These are phyloP conservation scores for Philereme transversata DNA, from an alignment of 2,888 invertebrate genomes.

Conservation along the genomic window DNA sequence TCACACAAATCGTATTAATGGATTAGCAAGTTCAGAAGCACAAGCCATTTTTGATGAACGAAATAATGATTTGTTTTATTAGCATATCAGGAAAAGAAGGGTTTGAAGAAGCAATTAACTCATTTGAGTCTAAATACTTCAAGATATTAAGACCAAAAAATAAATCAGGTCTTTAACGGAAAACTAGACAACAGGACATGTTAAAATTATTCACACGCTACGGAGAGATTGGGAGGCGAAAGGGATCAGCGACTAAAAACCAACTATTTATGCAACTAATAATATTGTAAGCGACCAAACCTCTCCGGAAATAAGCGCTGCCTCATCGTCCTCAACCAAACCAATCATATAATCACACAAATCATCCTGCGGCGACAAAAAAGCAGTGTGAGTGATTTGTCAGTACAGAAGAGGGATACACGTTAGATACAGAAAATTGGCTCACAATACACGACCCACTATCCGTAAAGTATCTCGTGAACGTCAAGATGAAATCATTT, in stretches of 20 bases:
- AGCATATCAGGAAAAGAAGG: too few species aligned
- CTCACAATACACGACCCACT: neutral
- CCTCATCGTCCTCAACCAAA: constrained; percentile 83
- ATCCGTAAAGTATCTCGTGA: too few species aligned
- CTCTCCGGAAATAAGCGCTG: constrained; percentile 79
- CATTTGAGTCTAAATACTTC: too few species aligned
- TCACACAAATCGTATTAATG: constrained; percentile 30
- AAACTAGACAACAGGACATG: neutral
- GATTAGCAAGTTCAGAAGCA: constrained; percentile 30
- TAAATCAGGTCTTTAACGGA: neutral
- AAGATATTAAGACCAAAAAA: too few species aligned
- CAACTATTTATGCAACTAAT: constrained; percentile 30
- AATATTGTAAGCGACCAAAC: constrained; percentile 61
- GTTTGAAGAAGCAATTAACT: too few species aligned
- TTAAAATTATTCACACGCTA: constrained; percentile 18
- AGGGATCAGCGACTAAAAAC: constrained; percentile 52
- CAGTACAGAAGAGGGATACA: constrained; percentile 21
- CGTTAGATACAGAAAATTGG: constrained; percentile 4
- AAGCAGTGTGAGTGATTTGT: constrained; percentile 47
- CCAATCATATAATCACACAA: constrained; percentile 84
- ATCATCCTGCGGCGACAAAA: constrained; percentile 81
- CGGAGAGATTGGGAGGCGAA: constrained; percentile 49
- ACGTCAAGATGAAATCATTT: too few species aligned
- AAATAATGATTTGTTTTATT: too few species aligned
- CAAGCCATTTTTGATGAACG: constrained; percentile 18